These are phyloP conservation scores for Okapia johnstoni DNA, from an alignment of 2,113 vertebrate species.

Conservation along the genomic window DNA sequence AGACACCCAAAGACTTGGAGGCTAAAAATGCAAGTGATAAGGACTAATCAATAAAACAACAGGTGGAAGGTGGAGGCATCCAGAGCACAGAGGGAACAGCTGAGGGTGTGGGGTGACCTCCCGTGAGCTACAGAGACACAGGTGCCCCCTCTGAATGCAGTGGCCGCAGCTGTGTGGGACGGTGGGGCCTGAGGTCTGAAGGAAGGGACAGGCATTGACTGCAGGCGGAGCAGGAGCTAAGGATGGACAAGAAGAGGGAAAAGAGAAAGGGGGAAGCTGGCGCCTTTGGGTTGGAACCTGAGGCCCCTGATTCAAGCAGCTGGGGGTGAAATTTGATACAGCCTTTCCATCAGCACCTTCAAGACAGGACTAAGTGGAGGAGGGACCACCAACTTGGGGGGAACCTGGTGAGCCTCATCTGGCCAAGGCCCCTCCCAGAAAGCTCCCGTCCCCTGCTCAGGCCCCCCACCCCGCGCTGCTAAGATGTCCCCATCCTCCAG, in stretches of 20 bases:
- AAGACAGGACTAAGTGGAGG: neutral
- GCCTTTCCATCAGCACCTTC: neutral
- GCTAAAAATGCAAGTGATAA: neutral
- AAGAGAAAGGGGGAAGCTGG: neutral
- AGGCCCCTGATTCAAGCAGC: neutral
- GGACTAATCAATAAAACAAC: neutral
- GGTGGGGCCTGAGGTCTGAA: neutral
- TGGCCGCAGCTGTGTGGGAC: neutral
- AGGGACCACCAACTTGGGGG: too few species aligned
- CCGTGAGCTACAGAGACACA: neutral
- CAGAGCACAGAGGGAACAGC: neutral
- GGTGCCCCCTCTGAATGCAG: neutral
- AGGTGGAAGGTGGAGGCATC: fast-evolving
- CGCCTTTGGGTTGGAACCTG: neutral
- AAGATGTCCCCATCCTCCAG: neutral
- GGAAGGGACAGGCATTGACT: neutral
- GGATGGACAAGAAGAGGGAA: neutral
- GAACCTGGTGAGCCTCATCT: neutral
- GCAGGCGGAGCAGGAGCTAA: neutral
- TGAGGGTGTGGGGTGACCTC: neutral
- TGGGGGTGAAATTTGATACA: neutral
- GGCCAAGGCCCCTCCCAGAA: neutral
- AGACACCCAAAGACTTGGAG: neutral
- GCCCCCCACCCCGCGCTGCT: neutral
- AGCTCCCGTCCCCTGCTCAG: neutral